A percentile compares a stretch with the other conserved stretches of the same genome.
These are phyloP conservation scores for Trachythela sp. DNA, from an alignment of 64 coral and sea anemone genomes.

Conservation along the genomic window DNA sequence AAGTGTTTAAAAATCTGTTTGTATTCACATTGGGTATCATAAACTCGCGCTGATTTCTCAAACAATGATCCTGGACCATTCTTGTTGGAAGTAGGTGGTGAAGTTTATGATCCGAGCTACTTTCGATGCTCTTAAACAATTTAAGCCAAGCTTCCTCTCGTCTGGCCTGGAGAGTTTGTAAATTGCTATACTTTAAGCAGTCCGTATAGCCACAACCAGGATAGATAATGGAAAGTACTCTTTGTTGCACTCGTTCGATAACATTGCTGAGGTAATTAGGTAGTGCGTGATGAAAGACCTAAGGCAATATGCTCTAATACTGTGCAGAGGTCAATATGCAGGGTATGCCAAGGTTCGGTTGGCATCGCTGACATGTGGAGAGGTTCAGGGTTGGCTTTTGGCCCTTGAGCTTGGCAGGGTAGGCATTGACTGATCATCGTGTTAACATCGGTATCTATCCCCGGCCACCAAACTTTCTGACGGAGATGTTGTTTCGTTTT, in stretches of 20 bases:
- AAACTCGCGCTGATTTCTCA: no score
- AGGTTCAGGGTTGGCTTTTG: not conserved
- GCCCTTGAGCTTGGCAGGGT: no score
- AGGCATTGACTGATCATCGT: not conserved
- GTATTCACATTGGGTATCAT: no score
- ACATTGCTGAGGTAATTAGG: no score
- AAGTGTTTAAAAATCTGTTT: no score
- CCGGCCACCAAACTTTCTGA: not conserved
- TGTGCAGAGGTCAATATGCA: not conserved
- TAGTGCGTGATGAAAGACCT: no score
- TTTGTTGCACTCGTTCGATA: no score
- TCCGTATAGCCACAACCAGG: slow-evolving; percentile 8
- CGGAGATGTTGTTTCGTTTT: not conserved
- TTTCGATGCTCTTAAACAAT: slow-evolving; percentile 25
- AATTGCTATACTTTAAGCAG: slow-evolving; percentile 10
- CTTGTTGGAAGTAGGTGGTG: no score
- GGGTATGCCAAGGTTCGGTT: not conserved
- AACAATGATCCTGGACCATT: no score
- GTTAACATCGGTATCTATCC: no score
- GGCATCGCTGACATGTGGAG: not conserved
- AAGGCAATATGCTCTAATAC: no score
- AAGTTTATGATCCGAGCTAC: slow-evolving; percentile 23
- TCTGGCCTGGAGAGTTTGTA: slow-evolving; percentile 32
- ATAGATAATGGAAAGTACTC: slow-evolving; percentile 11
- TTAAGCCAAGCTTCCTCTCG: slow-evolving; percentile 33